Evolutionary conservation across 2,113 vertebrate species (phyloP), one percentile per base, ranked within the genome.

Genomic region (Nansenia antarctica): DNA sequence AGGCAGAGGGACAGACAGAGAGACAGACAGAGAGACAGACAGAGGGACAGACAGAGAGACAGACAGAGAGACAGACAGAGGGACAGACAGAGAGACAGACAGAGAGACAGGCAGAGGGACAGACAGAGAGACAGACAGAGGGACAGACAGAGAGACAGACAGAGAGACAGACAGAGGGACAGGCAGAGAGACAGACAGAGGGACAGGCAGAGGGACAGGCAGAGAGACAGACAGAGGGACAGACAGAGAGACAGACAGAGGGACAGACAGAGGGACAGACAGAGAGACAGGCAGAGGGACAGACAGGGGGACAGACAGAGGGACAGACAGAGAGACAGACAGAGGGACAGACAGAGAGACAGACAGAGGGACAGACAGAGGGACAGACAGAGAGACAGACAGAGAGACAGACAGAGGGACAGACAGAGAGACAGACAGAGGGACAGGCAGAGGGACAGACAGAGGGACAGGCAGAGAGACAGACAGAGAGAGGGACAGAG

Each of bases 261-360:
- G 42, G 11, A 57, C 26, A 8, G n/a, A n/a, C n/a, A n/a, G n/a
- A n/a, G n/a, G n/a, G n/a, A n/a, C n/a, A n/a, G n/a, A n/a, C n/a
- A n/a, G n/a, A n/a, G n/a, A n/a, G n/a, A 80, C 79, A 86, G 85
- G 85, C 82, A 82, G 81, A 81, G 66, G 65, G 65, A 62, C 58
- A 74, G 69, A 61, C 72, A 34, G 74, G 79, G 65, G 74, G 62
- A 62, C 60, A 15, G 18, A 26, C 11, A 32, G 22, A 30, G 7
- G 20, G 62, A 54, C 27, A 60, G 34, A 47, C 74, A 81, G 66
- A 77, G 64, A 67, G 61, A 74, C 67, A 52, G 9, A 53, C 57
- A 61, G 32, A 47, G 11, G 53, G 31, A 8, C 82, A 82, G 81
- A 81, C 67, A 65, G 65, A 62, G 61, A 74, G 69, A 61, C 72